Evolutionary conservation across 2,888 invertebrate genomes (phyloP).

Genomic region (Temnothorax ravouxi): DNA sequence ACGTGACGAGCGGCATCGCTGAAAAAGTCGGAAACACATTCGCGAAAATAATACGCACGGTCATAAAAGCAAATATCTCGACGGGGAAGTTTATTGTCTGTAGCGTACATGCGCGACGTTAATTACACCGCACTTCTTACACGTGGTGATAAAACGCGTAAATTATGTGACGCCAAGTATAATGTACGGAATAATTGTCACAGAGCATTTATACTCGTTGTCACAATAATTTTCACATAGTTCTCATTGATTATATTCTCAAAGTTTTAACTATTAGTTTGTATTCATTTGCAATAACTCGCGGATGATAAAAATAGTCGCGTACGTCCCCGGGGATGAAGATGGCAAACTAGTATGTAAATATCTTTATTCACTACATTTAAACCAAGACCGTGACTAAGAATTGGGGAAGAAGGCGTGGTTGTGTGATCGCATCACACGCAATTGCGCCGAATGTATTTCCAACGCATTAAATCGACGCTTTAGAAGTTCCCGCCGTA

Average conservation of each 20-base stretch:
- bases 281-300: background rate
- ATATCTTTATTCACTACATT: conserved; percentile 5
- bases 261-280: background rate
- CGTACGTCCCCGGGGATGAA: background rate
- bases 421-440: conserved; percentile 13
- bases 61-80: conserved; percentile 46
- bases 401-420: conserved; percentile 28
- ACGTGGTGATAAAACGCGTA: conserved; percentile 15
- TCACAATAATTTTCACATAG: background rate
- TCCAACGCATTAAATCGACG: conserved; percentile 26
- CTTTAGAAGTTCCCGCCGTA: background rate
- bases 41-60: conserved; percentile 51
- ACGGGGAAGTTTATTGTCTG: conserved; percentile 49
- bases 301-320: background rate
- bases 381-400: conserved; percentile 17
- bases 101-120: conserved; percentile 36
- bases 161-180: background rate
- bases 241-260: background rate
- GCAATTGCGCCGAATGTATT: conserved; percentile 39
- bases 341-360: background rate
- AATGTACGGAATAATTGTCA: conserved; percentile 2
- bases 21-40: conserved; percentile 55
- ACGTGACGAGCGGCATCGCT: conserved; percentile 55
- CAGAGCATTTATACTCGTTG: background rate
- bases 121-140: conserved; percentile 47